These are phyloP conservation scores for Drymonia ruficornis DNA, from an alignment of 2,888 invertebrate species.

Conservation along the genomic window DNA sequence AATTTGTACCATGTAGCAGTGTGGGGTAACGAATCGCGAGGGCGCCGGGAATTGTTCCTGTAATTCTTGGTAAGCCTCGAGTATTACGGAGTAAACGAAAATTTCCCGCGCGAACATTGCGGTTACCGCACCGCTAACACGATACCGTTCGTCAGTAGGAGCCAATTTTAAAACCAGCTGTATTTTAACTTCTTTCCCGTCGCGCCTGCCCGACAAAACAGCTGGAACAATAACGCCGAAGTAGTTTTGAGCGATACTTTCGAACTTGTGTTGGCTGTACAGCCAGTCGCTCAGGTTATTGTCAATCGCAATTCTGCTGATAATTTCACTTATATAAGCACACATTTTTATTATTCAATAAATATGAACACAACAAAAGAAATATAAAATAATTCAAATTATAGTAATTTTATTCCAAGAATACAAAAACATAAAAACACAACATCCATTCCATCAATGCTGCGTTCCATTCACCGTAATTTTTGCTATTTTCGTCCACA, in stretches of 20 bases:
- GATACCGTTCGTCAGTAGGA: conserved; percentile 67
- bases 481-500: too few species aligned
- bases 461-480: too few species aligned
- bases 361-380: neutral
- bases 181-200: conserved; percentile 37
- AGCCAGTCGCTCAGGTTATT: conserved; percentile 44
- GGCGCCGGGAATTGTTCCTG: conserved; percentile 35
- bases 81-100: conserved; percentile 61
- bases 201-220: conserved; percentile 44
- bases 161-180: conserved; percentile 68
- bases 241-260: conserved; percentile 70
- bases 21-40: conserved; percentile 52
- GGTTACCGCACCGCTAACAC: conserved; percentile 72
- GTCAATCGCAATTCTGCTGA: conserved; percentile 34
- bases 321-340: conserved; percentile 25
- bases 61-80: conserved; percentile 52
- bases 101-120: conserved; percentile 68
- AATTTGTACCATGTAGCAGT: conserved; percentile 58
- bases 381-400: neutral
- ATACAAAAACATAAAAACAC: too few species aligned
- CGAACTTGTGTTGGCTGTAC: conserved; percentile 50
- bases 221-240: conserved; percentile 71
- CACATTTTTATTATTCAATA: conserved; percentile 28
- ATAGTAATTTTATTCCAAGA: too few species aligned
- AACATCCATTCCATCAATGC: too few species aligned